A percentile compares a stretch with the other conserved stretches of the same genome.
These are phyloP conservation scores for Drosophila neonasuta DNA, from an alignment of 2,888 invertebrate species.

Conservation along the genomic window DNA sequence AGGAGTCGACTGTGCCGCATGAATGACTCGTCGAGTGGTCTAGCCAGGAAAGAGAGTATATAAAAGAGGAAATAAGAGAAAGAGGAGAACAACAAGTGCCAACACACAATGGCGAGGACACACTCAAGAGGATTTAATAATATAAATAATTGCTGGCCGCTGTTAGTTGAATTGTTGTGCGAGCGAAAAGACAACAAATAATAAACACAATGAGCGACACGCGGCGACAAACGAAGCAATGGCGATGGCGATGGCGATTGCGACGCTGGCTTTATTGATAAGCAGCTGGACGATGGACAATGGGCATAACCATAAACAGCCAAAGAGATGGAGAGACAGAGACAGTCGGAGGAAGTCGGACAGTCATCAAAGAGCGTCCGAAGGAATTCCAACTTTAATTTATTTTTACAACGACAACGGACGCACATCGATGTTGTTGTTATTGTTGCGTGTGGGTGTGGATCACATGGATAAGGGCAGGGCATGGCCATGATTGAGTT, in stretches of 20 bases:
- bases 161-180: slow-evolving; percentile 71
- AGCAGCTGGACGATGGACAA: slow-evolving; percentile 18
- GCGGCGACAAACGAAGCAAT: slow-evolving; percentile 26
- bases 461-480: slow-evolving; percentile 21
- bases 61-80: neutral
- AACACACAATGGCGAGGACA: slow-evolving; percentile 54
- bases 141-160: slow-evolving; percentile 78
- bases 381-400: slow-evolving; percentile 74
- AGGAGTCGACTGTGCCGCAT: neutral
- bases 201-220: slow-evolving; percentile 69
- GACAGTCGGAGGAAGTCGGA: slow-evolving; percentile 23
- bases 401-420: slow-evolving; percentile 64
- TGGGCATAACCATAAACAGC: slow-evolving; percentile 22
- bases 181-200: slow-evolving; percentile 73
- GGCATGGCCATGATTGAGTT: slow-evolving; percentile 72
- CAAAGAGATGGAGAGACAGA: slow-evolving; percentile 9
- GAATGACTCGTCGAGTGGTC: slow-evolving; percentile 4
- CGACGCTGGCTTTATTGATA: slow-evolving; percentile 19
- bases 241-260: slow-evolving; percentile 12
- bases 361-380: slow-evolving; percentile 43
- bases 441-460: slow-evolving; percentile 12
- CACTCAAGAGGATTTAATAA: slow-evolving; percentile 78
- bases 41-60: slow-evolving; percentile 3
- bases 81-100: slow-evolving; percentile 18
- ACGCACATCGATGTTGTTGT: slow-evolving; percentile 2